Evolutionary conservation across 2,888 invertebrate genomes (phyloP).

Genomic region (Erebia epiphron): DNA sequence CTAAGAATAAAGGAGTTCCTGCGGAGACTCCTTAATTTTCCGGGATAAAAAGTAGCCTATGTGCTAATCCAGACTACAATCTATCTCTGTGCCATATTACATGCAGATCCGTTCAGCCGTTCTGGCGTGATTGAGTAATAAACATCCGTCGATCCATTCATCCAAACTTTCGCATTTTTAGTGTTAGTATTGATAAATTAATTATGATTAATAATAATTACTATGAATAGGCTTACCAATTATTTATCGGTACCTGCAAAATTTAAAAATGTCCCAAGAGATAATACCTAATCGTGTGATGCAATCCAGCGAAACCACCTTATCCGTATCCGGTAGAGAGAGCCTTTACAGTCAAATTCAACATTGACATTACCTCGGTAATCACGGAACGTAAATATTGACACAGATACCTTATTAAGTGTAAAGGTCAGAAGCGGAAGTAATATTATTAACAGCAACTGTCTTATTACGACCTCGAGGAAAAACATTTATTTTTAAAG

Average conservation of each 20-base stretch:
- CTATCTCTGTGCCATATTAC: too few species aligned
- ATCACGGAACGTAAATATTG: slow-evolving; percentile 35
- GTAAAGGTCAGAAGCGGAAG: slow-evolving; percentile 46
- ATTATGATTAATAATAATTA: too few species aligned
- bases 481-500: slow-evolving; percentile 17
- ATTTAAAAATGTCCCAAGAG: background rate
- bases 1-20: too few species aligned
- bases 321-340: slow-evolving; percentile 33
- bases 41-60: too few species aligned
- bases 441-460: slow-evolving; percentile 31
- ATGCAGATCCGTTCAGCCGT: too few species aligned
- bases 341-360: slow-evolving; percentile 28
- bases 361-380: slow-evolving; percentile 24
- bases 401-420: slow-evolving; percentile 41
- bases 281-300: background rate
- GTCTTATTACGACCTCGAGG: slow-evolving; percentile 31
- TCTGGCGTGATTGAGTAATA: too few species aligned
- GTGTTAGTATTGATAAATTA: too few species aligned
- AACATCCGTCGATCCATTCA: too few species aligned
- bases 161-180: too few species aligned
- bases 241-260: background rate
- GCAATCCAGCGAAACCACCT: slow-evolving; percentile 14
- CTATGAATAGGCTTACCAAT: too few species aligned
- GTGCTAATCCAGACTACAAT: too few species aligned
- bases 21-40: too few species aligned